Percentiles rank a stretch among this genome's conserved stretches.
These are phyloP conservation scores for Sanderia malayensis DNA, from an alignment of 30 jellyfish, hydroid and myxozoan genomes.

Conservation along the genomic window DNA sequence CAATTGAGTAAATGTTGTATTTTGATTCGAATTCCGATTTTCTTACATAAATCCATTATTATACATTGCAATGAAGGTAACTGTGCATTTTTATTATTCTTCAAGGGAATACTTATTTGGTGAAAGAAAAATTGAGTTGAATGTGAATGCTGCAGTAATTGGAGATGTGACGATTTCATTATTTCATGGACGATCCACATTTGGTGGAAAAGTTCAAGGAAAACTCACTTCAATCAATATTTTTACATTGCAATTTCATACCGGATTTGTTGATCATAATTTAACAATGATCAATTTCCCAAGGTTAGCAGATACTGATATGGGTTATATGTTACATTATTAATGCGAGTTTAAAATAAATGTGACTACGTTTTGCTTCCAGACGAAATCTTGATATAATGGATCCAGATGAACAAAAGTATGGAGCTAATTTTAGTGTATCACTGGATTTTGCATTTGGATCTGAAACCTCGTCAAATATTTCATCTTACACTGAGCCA, in stretches of 20 bases:
- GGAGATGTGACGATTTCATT: slow-evolving; percentile 82
- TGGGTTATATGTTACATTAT: too few species aligned
- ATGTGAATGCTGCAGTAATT: slow-evolving; percentile 52
- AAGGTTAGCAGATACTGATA: slow-evolving; percentile 25
- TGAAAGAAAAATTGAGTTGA: slow-evolving; percentile 63
- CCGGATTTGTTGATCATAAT: slow-evolving; percentile 69
- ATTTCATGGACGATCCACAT: slow-evolving; percentile 84
- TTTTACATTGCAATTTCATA: slow-evolving; percentile 70
- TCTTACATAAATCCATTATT: too few species aligned
- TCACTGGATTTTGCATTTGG: slow-evolving; percentile 58
- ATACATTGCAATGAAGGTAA: too few species aligned
- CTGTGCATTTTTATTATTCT: too few species aligned
- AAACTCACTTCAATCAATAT: slow-evolving; percentile 71
- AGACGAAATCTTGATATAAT: slow-evolving; percentile 69
- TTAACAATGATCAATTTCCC: slow-evolving; percentile 26
- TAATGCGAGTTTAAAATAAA: too few species aligned
- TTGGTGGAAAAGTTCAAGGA: slow-evolving; percentile 96
- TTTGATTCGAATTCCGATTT: too few species aligned
- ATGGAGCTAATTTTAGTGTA: slow-evolving; percentile 61
- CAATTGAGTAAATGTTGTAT: too few species aligned
- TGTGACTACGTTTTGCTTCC: too few species aligned
- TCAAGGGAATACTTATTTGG: slow-evolving; percentile 66
- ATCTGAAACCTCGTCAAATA: slow-evolving; percentile 45
- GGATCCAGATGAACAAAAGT: slow-evolving; percentile 69
- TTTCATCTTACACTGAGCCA: slow-evolving; percentile 62